Percentiles rank a stretch among this genome's conserved stretches.
phyloP scores from a whole-genome alignment of 1,140 invertebrate species.

The Ceratosolen fusciceps region DNA sequence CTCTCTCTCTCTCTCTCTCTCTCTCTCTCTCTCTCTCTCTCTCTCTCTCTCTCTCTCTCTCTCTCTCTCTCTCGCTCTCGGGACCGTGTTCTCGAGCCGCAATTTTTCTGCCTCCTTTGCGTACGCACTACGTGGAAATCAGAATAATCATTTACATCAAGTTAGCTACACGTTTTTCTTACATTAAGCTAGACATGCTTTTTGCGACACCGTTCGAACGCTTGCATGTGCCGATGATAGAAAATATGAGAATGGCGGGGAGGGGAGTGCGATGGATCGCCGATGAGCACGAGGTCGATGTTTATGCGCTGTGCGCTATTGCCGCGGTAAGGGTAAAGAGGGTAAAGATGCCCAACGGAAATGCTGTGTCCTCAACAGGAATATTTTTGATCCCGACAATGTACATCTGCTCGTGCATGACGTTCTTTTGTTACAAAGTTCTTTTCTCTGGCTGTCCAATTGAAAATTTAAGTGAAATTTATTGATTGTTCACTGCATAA shows the following conservation, averaged over 20 bases:
- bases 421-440: neutral
- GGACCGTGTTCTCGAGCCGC: neutral
- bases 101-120: neutral
- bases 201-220: neutral
- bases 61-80: constrained; percentile 8
- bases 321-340: neutral
- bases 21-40: constrained; percentile 6
- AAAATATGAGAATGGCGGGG: constrained; percentile 10
- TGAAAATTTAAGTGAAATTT: neutral
- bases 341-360: neutral
- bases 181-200: neutral
- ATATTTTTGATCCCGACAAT: neutral
- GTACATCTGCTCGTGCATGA: neutral
- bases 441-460: neutral
- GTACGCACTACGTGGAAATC: constrained; percentile 27
- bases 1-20: constrained; percentile 19
- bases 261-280: neutral
- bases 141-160: neutral
- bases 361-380: neutral
- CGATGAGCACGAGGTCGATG: too few relatives aligned
- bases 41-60: constrained; percentile 13
- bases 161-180: constrained; percentile 18
- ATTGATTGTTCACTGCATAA: neutral
- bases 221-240: neutral
- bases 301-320: too few relatives aligned